Base-by-base conservation (phyloP, 1,140 invertebrate species). In the Drosophila ironensis region DNA sequence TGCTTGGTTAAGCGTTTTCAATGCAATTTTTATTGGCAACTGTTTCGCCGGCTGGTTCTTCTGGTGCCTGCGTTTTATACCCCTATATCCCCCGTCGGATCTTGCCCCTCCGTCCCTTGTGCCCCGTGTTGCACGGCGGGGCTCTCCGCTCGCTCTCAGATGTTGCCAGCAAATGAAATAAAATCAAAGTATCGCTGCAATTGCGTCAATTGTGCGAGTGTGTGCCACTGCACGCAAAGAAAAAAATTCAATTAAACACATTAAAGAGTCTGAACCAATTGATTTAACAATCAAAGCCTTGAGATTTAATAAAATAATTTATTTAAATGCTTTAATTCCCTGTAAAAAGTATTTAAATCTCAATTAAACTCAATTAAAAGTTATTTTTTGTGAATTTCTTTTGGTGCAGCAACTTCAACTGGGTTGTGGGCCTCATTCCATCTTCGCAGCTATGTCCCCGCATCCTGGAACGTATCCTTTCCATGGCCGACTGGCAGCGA, bases 21-120 rank as follows among this genome's bases (percentile, higher is more conserved):
- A 87, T 86, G 81, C 75, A 86, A 75, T 86, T 86, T 86, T 86
- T 86, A 86, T 86, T 86, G 80, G 42, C 80, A 80, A 86, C 81
- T 74, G 74, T 86, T 86, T 73, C 80, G 70, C 44, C 57, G 52
- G 64, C 56, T 69, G 64, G 40, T 41, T 46, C 60, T 40, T 53
- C 64, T 53, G 69, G 37, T 50, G 52, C 51, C 54, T 72, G 77
- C 57, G 68, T 80, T 67, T 69, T 35, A 72, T 64, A 56, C 51
- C 38, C 53, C 24, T 61, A 20, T 28, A 12, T 22, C 52, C 53
- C 54, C n/a, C n/a, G n/a, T n/a, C n/a, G n/a, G n/a, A n/a, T n/a
- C n/a, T 38, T 33, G 27, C 17, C 19, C 11, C 17, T 47, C 16
- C 25, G 17, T 14, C 5, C 14, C 54, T 22, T 22, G 5, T 6